Evolutionary conservation across 2,797 vertebrate genomes (phyloP), one percentile per base, ranked within the genome.

Genomic region (Epinephelus coioides): DNA sequence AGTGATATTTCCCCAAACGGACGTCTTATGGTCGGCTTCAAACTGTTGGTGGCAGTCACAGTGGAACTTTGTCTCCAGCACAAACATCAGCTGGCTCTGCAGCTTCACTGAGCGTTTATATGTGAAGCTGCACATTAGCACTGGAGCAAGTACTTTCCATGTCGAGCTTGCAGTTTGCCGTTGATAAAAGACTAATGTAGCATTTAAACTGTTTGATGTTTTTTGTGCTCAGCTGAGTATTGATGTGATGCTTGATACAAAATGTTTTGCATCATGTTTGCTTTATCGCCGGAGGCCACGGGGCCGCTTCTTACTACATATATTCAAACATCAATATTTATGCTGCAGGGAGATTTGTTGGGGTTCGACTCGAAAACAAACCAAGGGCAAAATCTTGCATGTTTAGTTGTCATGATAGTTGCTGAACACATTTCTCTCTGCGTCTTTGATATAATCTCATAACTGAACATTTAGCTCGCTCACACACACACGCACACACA

Each of bases 101-200:
- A 4, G 19, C 61, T 73, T 25, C 61, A 70, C 53, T 13, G 19
- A 65, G 70, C 21, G 11, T 74, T 76, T n/a, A 62, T 17, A 50
- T 54, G 61, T 61, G 49, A 85, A 70, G 75, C 72, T 69, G 2
- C 54, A 51, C 61, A 55, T 71, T 61, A 73, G 78, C 71, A 25
- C 38, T 30, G 61, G 64, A 77, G 79, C 56, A 18, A 62, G 63
- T 40, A 56, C 72, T 69, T 18, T 53, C 23, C 61, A n/a, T 15
- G n/a, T 71, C 59, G 76, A 53, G 34, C 54, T 71, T 27, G 27
- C 44, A 74, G 60, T 81, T 81, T 59, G 40, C 6, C 23, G 46
- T 80, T 70, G 65, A 80, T 75, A 68, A 69, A 81, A 76, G 34
- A 69, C 76, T 85, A 90, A 92, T 85, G 81, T 60, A 62, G 80